phyloP scores from a whole-genome alignment of 2,113 vertebrate species.

The human (Homo sapiens) region GRCh38 chr9:135989001-135989500 shows the following conservation, averaged over 20 bases:
- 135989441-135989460: accelerated
- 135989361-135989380: accelerated
- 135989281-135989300: accelerated
- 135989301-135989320: background rate
- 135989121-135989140: background rate
- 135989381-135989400: background rate
- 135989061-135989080: background rate
- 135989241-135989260: background rate
- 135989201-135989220: accelerated
- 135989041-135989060: background rate
- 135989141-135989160: accelerated
- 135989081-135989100: background rate
- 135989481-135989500: no score
- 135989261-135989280: accelerated
- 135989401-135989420: accelerated
- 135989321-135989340: background rate
- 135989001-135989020: background rate
- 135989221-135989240: background rate
- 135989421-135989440: background rate
- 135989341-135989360: background rate
- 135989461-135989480: accelerated
- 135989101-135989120: background rate
- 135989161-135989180: background rate
- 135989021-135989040: background rate
- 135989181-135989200: background rate